Evolutionary conservation across 2,797 vertebrate species (phyloP).

Genomic region (Anisognathus igniventris): DNA sequence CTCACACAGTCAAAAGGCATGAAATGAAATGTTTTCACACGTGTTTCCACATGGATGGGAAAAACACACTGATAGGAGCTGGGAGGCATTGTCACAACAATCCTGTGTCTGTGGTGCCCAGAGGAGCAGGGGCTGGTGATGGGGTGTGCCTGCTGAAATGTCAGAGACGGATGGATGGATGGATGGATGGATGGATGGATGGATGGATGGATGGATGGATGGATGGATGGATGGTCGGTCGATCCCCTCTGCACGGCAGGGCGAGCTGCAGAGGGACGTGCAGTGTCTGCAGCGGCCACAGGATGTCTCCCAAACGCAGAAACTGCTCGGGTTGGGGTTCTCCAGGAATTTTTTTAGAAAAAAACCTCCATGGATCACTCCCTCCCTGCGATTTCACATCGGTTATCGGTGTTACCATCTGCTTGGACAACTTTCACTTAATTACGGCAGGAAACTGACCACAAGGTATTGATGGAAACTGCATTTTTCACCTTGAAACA

Average conservation of each 20-base stretch:
- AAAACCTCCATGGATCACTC: not conserved
- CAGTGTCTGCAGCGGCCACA: constrained; percentile 26
- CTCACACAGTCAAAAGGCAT: not conserved
- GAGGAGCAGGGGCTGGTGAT: not conserved
- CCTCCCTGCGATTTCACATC: accelerated
- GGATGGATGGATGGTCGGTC: not conserved
- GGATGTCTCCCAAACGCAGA: constrained; percentile 51
- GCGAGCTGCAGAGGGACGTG: not conserved
- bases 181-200: not conserved
- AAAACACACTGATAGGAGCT: not conserved
- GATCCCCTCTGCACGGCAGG: not conserved
- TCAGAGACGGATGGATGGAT: not conserved
- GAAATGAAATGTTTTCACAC: not conserved
- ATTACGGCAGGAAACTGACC: not conserved
- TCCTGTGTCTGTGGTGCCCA: not conserved
- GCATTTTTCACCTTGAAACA: not conserved
- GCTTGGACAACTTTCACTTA: accelerated
- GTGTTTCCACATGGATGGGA: accelerated
- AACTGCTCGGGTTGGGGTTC: not conserved
- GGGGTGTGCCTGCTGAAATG: accelerated
- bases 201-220: not conserved
- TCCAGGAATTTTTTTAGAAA: not conserved
- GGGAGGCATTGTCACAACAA: not conserved
- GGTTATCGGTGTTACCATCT: accelerated
- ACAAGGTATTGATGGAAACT: not conserved